A percentile compares a stretch with the other conserved stretches of the same genome.
Conservation (phyloP, 2,888 invertebrate species). For the Mythimna pallens region DNA sequence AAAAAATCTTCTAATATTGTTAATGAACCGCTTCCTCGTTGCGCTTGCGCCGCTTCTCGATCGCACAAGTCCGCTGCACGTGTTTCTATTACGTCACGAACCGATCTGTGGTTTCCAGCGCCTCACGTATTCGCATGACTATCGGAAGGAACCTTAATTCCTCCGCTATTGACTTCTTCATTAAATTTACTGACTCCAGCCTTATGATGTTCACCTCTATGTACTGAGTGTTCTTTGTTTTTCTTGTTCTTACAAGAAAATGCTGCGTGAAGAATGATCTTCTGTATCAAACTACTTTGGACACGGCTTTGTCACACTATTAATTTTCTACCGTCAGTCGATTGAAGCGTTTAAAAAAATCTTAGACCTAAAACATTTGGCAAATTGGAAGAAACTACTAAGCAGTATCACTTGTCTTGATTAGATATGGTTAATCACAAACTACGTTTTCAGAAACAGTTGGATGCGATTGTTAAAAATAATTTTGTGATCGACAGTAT, state of each 20-base stretch:
- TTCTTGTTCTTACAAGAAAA: neutral
- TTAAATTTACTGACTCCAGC: neutral
- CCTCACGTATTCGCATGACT: slow-evolving; percentile 18
- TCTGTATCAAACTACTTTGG: neutral
- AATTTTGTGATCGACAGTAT: neutral
- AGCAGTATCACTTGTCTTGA: neutral
- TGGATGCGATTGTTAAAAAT: neutral
- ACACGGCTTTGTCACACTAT: neutral
- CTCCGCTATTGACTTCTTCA: slow-evolving; percentile 24
- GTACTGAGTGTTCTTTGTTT: neutral
- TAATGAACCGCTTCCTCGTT: slow-evolving; percentile 6
- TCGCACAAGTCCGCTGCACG: slow-evolving; percentile 27
- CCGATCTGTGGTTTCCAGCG: slow-evolving; percentile 22
- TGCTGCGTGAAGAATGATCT: neutral
- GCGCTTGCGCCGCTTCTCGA: slow-evolving; percentile 2
- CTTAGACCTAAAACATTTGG: neutral
- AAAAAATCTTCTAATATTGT: neutral
- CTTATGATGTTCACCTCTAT: neutral
- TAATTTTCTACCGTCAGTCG: no score
- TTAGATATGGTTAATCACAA: neutral
- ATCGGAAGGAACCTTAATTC: slow-evolving; percentile 25
- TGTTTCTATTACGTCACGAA: slow-evolving; percentile 49
- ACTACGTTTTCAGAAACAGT: neutral
- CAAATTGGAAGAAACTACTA: neutral
- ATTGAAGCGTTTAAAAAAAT: neutral